Evolutionary conservation across 2,113 vertebrate genomes (phyloP), one percentile per base, ranked within the genome.

Genomic region (Gasterosteus nipponicus): DNA sequence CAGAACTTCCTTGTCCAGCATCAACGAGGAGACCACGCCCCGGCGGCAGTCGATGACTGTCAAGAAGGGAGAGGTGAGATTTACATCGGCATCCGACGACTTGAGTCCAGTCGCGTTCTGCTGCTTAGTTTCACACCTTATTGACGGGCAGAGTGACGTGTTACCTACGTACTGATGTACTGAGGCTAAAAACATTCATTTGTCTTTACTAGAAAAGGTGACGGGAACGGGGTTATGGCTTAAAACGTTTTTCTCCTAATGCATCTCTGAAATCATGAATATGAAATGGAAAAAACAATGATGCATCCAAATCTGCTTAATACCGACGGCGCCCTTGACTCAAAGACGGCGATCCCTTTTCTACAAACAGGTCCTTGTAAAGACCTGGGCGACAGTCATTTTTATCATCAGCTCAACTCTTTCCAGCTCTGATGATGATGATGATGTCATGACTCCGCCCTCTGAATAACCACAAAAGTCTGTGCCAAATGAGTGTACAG

Each of bases 1-100:
- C 98, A 99, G 93, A 99, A 98, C 93, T 99, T 99, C 91, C 90
- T 99, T 99, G 77, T 99, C 98, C 78, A 98, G 97, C 92, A 98
- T 99, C 92, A 99, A 99, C 0, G 97, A 99, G 86, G 97, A 99
- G 93, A 96, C 96, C 80, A 98, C 97, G 0, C 97, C 97, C 18
- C 95, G 97, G 6, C 94, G 97, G 3, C 98, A 98, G 82, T 96
- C 96, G 57, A 96, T 97, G 95, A 97, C 96, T 0, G 96, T 97
- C 19, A 96, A 96, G 88, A 98, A 98, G 80, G 98, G 97, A 75
- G 98, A 99, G 96, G 98, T 98, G 83, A 94, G 16, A 18, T 46
- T 46, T 57, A 70, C 49, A 26, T 42, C 46, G 35, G 46, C 26
- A 11, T 3, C 29, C 0, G 7, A 22, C 14, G 60, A 62, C 11